Evolutionary conservation across 2,113 vertebrate species (phyloP).

Genomic region (Archilochus colubris): DNA sequence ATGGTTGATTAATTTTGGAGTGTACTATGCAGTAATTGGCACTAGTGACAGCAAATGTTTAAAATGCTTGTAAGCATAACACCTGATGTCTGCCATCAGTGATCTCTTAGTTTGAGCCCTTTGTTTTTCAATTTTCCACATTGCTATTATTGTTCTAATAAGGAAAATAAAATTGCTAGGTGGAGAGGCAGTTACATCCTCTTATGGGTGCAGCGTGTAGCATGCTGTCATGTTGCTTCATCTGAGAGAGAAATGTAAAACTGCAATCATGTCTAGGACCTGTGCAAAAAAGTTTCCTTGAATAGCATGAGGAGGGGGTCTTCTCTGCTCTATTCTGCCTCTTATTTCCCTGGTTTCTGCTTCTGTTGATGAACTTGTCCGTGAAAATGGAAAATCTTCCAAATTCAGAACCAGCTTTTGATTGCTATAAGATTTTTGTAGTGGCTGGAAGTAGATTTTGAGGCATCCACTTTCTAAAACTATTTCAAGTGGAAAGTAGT

Average conservation of each 20-base stretch:
- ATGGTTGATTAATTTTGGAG: neutral
- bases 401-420: neutral
- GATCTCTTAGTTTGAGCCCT: neutral
- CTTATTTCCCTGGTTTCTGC: neutral
- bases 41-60: neutral
- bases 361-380: neutral
- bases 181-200: neutral
- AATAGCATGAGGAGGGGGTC: neutral
- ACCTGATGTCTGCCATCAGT: neutral
- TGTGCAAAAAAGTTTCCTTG: neutral
- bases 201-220: neutral
- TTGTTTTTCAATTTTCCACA: neutral
- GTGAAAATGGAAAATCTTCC: neutral
- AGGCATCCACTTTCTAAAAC: neutral
- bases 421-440: neutral
- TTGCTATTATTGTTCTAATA: neutral
- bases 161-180: neutral
- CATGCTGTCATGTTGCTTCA: neutral
- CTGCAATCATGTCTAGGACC: no score
- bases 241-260: neutral
- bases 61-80: neutral
- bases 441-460: neutral
- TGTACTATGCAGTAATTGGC: rapidly evolving
- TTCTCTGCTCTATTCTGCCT: neutral
- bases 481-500: neutral